phyloP scores from a whole-genome alignment of 2,113 vertebrate species.

The Scomber colias region DNA sequence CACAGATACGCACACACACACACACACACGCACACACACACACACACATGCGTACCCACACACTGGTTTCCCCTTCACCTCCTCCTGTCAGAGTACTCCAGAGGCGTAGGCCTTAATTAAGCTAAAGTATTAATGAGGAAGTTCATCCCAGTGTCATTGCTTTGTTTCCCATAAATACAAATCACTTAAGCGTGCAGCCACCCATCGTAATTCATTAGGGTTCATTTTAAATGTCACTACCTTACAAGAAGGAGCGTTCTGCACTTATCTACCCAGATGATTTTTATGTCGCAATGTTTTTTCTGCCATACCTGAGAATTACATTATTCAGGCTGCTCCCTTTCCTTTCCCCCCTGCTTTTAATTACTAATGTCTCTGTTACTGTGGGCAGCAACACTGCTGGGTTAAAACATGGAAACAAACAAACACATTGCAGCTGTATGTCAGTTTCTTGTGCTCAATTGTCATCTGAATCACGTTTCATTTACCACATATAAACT shows the following conservation, averaged over 20 bases:
- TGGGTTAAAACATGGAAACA: constrained; percentile 16
- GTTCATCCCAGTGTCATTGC: constrained; percentile 67
- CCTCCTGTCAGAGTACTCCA: constrained; percentile 52
- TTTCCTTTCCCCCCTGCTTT: constrained; percentile 35
- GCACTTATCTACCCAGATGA: constrained; percentile 8
- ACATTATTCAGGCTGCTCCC: constrained; percentile 37
- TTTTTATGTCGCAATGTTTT: constrained; percentile 20
- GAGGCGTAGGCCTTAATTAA: constrained; percentile 78
- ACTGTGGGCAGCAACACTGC: constrained; percentile 22
- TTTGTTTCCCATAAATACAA: constrained; percentile 80
- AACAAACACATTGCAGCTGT: not conserved
- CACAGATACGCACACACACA: not conserved
- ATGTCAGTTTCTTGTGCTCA: not conserved
- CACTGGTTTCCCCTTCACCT: constrained; percentile 31
- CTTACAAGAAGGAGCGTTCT: constrained; percentile 19
- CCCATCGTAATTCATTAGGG: constrained; percentile 44
- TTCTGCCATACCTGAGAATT: constrained; percentile 21
- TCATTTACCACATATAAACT: not conserved
- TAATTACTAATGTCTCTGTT: constrained; percentile 48
- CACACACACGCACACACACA: constrained; percentile 1
- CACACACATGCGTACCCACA: constrained; percentile 1
- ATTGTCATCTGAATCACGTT: not conserved
- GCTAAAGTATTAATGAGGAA: constrained; percentile 80
- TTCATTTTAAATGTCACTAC: constrained; percentile 48
- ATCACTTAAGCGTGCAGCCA: constrained; percentile 54